Evolutionary conservation across 2,797 vertebrate genomes (phyloP).

Genomic region (Margarornis squamiger): DNA sequence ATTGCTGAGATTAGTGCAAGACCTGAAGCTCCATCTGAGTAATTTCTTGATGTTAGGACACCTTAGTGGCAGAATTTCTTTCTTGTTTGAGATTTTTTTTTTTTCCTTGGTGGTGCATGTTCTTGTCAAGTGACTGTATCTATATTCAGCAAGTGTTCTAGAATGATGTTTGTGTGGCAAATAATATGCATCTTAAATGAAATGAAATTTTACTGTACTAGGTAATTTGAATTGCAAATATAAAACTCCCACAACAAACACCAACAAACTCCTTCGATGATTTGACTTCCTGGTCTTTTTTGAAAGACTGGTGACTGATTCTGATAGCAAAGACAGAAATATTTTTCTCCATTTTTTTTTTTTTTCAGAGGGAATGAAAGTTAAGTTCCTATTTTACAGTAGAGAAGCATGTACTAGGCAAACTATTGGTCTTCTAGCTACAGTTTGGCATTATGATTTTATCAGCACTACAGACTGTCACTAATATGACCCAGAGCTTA

Average conservation of each 20-base stretch:
- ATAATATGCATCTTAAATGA: not conserved
- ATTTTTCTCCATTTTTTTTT: fast-evolving
- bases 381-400: not conserved
- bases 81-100: not conserved
- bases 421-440: slow-evolving; percentile 1
- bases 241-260: not conserved
- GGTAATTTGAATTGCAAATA: not conserved
- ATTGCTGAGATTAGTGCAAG: not conserved
- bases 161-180: not conserved
- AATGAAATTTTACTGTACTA: not conserved
- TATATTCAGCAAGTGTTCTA: not conserved
- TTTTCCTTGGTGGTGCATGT: not conserved
- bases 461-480: not conserved
- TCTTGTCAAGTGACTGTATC: not conserved
- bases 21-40: not conserved
- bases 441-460: slow-evolving; percentile 33
- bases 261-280: not conserved
- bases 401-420: not conserved
- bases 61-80: not conserved
- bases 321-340: not conserved
- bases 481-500: slow-evolving; percentile 48
- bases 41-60: not conserved
- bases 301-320: not conserved
- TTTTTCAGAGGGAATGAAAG: not conserved
- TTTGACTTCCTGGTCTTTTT: not conserved